These are phyloP conservation scores for Pagetopsis macropterus DNA, from an alignment of 2,797 vertebrate genomes.

Conservation along the genomic window DNA sequence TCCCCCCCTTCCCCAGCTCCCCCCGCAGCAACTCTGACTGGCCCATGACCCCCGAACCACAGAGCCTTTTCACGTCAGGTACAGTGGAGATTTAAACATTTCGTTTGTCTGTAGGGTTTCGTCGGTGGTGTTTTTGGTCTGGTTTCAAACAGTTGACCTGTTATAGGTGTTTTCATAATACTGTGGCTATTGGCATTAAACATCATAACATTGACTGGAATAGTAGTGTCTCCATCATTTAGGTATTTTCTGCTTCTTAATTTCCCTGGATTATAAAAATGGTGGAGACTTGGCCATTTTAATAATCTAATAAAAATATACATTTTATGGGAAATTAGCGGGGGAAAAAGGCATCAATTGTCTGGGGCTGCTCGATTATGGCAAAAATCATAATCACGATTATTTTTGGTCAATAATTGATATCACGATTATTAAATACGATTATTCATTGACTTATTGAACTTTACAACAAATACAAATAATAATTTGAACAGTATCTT, in stretches of 20 bases:
- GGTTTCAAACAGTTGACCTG: slow-evolving; percentile 6
- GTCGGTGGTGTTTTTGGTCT: not conserved
- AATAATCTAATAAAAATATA: not conserved
- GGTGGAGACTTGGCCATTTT: too few species aligned
- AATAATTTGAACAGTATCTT: too few species aligned
- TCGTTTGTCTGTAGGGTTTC: not conserved
- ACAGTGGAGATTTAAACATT: not conserved
- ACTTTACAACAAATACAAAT: too few species aligned
- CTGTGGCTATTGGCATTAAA: not conserved
- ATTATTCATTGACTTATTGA: too few species aligned
- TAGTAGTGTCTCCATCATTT: not conserved
- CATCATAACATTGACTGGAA: not conserved
- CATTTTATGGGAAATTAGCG: slow-evolving; percentile 1
- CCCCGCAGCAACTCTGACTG: slow-evolving; percentile 91
- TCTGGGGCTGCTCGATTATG: too few species aligned
- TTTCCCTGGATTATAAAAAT: not conserved
- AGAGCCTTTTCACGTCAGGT: slow-evolving; percentile 99
- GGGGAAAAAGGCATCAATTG: not conserved
- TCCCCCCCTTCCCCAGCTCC: slow-evolving; percentile 92
- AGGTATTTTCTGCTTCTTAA: not conserved
- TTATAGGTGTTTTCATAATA: slow-evolving; percentile 1
- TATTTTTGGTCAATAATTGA: too few species aligned
- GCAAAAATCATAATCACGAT: too few species aligned
- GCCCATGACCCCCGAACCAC: slow-evolving; percentile 98
- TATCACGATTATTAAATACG: too few species aligned